phyloP scores from a whole-genome alignment of 1,140 invertebrate species.

The Drosophila repleta region DNA sequence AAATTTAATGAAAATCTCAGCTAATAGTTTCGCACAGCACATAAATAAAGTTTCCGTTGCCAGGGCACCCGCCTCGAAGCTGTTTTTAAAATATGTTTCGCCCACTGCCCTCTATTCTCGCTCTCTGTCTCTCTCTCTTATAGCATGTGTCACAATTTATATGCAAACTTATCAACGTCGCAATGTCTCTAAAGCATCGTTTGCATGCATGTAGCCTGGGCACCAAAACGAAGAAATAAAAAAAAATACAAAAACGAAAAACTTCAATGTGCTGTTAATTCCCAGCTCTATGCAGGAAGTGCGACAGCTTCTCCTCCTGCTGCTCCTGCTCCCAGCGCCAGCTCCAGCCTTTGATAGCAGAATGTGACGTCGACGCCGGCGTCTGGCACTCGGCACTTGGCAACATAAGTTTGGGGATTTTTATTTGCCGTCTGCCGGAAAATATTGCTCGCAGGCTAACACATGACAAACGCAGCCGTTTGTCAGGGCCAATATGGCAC shows the following conservation, averaged over 20 bases:
- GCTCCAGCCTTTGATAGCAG: conserved; percentile 28
- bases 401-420: conserved; percentile 80
- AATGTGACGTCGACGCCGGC: conserved; percentile 5
- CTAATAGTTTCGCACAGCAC: conserved; percentile 67
- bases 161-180: conserved; percentile 81
- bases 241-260: conserved; percentile 23
- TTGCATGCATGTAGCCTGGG: conserved; percentile 60
- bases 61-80: conserved; percentile 27
- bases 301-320: conserved; percentile 34
- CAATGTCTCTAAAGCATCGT: conserved; percentile 72
- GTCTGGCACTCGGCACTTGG: conserved; percentile 48
- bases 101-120: background rate
- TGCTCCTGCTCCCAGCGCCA: conserved; percentile 20
- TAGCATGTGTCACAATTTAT: conserved; percentile 77
- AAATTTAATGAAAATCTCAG: conserved; percentile 78
- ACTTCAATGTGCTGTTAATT: conserved; percentile 76
- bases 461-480: conserved; percentile 80
- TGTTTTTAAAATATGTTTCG: conserved; percentile 52
- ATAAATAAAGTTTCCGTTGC: conserved; percentile 62
- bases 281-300: conserved; percentile 53
- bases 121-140: too few relatives aligned
- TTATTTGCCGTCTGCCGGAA: conserved; percentile 75
- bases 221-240: conserved; percentile 5
- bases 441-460: conserved; percentile 76
- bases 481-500: conserved; percentile 61